Evolutionary conservation across 2,113 vertebrate genomes (phyloP).

Genomic region (Oreochromis spilurus): DNA sequence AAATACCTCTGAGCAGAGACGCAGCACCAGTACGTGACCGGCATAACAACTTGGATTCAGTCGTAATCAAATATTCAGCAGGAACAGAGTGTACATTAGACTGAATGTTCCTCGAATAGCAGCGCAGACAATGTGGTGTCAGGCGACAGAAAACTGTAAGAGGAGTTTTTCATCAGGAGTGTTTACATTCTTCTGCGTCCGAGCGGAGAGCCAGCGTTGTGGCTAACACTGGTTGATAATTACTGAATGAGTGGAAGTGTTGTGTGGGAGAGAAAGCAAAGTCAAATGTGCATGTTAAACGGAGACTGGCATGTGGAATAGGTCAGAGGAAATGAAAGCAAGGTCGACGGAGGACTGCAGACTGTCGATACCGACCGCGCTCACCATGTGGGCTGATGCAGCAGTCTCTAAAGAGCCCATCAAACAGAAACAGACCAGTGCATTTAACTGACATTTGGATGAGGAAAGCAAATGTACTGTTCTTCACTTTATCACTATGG

Average conservation of each 20-base stretch:
- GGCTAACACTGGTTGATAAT: background rate
- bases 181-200: background rate
- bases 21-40: background rate
- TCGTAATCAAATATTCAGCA: background rate
- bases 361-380: background rate
- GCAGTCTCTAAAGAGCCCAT: background rate
- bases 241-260: background rate
- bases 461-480: background rate
- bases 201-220: background rate
- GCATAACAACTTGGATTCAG: background rate
- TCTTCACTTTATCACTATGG: background rate
- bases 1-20: background rate
- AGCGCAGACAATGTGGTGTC: background rate
- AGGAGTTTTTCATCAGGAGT: background rate
- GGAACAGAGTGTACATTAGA: background rate
- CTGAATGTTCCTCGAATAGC: background rate
- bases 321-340: constrained; percentile 1
- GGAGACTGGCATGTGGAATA: background rate
- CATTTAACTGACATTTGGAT: background rate
- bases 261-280: background rate
- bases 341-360: background rate
- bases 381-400: background rate
- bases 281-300: background rate
- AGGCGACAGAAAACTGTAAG: background rate
- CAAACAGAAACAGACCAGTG: background rate